phyloP scores from a whole-genome alignment of 23 tunicate species.

The Pegea sp. region DNA sequence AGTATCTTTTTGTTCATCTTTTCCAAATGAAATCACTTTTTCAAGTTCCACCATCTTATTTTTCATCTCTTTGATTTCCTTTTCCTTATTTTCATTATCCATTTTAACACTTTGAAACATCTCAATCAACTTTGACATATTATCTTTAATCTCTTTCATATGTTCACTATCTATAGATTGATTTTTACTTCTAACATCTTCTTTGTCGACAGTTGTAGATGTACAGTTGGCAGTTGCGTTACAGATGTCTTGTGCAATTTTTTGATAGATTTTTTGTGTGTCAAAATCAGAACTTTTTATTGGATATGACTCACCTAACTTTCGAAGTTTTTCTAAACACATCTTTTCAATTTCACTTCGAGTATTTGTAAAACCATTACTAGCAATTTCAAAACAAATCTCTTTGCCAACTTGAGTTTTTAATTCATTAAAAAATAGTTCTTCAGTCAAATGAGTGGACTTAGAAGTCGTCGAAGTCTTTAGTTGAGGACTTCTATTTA shows the following conservation, averaged over 20 bases:
- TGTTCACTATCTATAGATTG: too few species aligned
- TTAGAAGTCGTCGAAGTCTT: not conserved
- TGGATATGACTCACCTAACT: too few species aligned
- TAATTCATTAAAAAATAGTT: too few species aligned
- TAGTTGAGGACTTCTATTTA: not conserved
- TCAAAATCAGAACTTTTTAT: too few species aligned
- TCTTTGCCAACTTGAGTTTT: conserved; percentile 70
- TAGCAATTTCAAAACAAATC: conserved; percentile 68
- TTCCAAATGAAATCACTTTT: conserved; percentile 15
- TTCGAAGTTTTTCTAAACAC: conserved; percentile 16
- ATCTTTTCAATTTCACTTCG: conserved; percentile 31
- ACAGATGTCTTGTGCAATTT: not conserved
- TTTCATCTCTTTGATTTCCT: conserved; percentile 31
- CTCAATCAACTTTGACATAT: conserved; percentile 19
- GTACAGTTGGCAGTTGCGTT: not conserved
- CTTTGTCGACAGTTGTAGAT: not conserved
- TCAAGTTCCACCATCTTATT: conserved; percentile 53
- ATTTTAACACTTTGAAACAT: conserved; percentile 30
- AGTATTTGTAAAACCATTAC: conserved; percentile 24
- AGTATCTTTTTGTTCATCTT: conserved; percentile 18
- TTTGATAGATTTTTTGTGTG: not conserved
- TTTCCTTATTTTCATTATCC: conserved; percentile 31
- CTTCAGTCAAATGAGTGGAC: not conserved
- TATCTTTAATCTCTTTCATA: conserved; percentile 21
- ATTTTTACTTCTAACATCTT: not conserved